Base-by-base conservation (phyloP, 2,888 invertebrate species). In the Ephialtes manifestator region DNA sequence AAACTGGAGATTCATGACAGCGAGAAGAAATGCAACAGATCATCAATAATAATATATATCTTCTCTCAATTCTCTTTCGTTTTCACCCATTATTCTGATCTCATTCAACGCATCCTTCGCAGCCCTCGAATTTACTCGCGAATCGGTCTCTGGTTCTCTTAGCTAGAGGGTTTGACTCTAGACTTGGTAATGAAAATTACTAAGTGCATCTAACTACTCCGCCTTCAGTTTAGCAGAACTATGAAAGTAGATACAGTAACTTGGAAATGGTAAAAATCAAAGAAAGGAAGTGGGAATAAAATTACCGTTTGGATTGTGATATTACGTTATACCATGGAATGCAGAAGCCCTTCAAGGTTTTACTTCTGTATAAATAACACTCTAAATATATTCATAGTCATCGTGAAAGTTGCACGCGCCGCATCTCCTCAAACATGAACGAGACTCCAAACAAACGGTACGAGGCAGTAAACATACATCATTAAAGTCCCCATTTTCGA, bases 11-110 rank as follows among this genome's bases (percentile, higher is more conserved):
- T 24, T 24, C 24, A 24, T 24, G 24, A 24, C 24, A 24, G 24
- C 24, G 24, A 24, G 24, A 24, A 24, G 24, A 1, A 24, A 24
- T 24, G 24, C 24, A 24, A 24, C 24, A 24, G 24, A 2, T 24
- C 24, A 24, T 24, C 24, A 24, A 24, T 24, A 24, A 24, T 24
- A 24, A 24, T 24, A 24, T 24, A 24, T 24, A 24, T 24, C 60
- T 13, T 63, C 60, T 63, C 35, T 5, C 60, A 15, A 31, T n/a
- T 35, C 35, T 63, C n/a, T 35, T 63, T 60, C 70, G 80, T 46
- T 87, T 83, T 83, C 78, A 43, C 67, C 35, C 63, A 72, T 39
- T 55, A 35, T 63, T 35, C 35, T 63, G 35, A 7, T n/a, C 60
- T n/a, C 60, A 7, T n/a, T 63, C 60, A 20, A 10, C 53, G 35